Conservation (phyloP, 2,888 invertebrate genomes). For the Pristionchus japonicus region DNA sequence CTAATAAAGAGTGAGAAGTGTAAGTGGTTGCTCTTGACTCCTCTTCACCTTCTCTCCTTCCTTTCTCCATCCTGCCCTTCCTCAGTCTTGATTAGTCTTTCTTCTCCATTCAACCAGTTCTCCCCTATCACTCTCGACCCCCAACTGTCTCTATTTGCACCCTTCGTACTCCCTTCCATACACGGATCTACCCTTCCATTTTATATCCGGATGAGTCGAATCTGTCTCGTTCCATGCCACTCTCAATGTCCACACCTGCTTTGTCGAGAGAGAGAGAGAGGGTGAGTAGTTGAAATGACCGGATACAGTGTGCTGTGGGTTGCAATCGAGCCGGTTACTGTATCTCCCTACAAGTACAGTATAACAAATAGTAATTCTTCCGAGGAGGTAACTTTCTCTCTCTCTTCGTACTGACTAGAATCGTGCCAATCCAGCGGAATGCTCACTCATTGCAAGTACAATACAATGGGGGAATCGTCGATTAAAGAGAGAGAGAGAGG, state of each 20-base stretch:
- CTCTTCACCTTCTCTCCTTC: neutral
- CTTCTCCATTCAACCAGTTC: conserved; percentile 1
- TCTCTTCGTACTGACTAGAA: neutral
- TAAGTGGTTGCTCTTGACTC: conserved; percentile 27
- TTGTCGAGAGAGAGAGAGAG: neutral
- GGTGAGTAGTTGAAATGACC: neutral
- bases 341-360: neutral
- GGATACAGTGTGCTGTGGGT: neutral
- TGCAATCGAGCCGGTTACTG: neutral
- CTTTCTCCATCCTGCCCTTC: neutral
- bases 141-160: conserved; percentile 29
- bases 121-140: conserved; percentile 28
- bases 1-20: neutral
- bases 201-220: conserved; percentile 35
- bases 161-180: conserved; percentile 12
- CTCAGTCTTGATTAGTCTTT: conserved; percentile 33
- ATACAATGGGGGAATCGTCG: neutral
- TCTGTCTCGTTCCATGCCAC: conserved; percentile 27
- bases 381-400: neutral
- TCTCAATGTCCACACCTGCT: conserved; percentile 34
- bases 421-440: neutral
- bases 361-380: neutral
- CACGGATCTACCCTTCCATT: conserved; percentile 8
- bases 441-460: conserved; percentile 16
- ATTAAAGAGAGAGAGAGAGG: conserved; percentile 11